Evolutionary conservation across 1,140 invertebrate genomes (phyloP).

Genomic region (Drosophila equinoxialis): DNA sequence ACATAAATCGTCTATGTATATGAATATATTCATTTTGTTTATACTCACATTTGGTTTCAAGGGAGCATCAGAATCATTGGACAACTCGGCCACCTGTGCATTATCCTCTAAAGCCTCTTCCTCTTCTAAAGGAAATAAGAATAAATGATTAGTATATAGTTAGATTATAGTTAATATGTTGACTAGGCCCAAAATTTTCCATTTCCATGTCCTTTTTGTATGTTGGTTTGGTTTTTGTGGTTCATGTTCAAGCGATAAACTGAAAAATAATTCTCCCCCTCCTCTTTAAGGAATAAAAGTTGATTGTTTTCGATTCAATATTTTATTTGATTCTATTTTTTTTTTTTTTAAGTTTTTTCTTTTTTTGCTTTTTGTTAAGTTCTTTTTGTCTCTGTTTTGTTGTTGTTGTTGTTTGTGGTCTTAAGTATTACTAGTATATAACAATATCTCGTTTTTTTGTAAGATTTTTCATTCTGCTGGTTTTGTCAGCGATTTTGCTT

Average conservation of each 20-base stretch:
- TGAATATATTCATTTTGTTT: too few relatives aligned
- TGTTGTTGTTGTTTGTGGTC: conserved; percentile 71
- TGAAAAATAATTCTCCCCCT: background rate
- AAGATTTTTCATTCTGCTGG: conserved; percentile 81
- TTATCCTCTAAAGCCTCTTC: conserved; percentile 75
- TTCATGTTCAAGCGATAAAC: conserved; percentile 13
- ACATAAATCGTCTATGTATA: too few relatives aligned
- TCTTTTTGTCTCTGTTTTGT: conserved; percentile 70
- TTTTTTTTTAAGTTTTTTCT: conserved; percentile 75
- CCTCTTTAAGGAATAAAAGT: background rate
- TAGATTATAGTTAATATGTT: too few relatives aligned
- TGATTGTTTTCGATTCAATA: conserved; percentile 73
- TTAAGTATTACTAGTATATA: conserved; percentile 82
- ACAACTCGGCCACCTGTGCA: conserved; percentile 74
- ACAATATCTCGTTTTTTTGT: conserved; percentile 82
- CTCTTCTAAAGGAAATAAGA: conserved; percentile 63
- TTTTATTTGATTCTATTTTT: conserved; percentile 82
- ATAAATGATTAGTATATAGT: background rate
- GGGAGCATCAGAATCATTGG: conserved; percentile 80
- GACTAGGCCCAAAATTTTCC: too few relatives aligned
- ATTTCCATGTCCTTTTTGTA: background rate
- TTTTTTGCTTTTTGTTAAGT: conserved; percentile 59
- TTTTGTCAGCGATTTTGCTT: conserved; percentile 81
- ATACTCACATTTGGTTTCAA: conserved; percentile 77
- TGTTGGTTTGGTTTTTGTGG: conserved; percentile 7